Percentiles rank a stretch among this genome's conserved stretches.
Conservation (phyloP, 2,113 vertebrate species). For the Raja brachyura region DNA sequence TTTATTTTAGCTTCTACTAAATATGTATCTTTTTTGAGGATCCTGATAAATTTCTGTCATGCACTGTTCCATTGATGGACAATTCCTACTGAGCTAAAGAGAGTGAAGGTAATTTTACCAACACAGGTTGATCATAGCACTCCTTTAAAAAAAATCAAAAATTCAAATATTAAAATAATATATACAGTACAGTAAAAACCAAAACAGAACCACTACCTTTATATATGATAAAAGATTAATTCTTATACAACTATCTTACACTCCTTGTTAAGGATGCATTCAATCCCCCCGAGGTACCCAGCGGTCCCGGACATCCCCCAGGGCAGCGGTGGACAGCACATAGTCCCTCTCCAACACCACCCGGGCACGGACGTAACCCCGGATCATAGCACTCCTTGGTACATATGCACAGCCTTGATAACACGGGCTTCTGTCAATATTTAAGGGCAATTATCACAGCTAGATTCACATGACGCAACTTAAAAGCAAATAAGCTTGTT, state of each 20-base stretch:
- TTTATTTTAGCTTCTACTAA: not conserved
- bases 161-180: too few relatives aligned
- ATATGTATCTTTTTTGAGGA: not conserved
- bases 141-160: not conserved
- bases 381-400: not conserved
- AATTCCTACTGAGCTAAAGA: not conserved
- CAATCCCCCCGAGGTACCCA: too few relatives aligned
- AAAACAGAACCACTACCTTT: too few relatives aligned
- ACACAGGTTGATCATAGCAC: not conserved
- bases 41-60: not conserved
- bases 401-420: not conserved
- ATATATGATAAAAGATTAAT: too few relatives aligned
- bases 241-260: too few relatives aligned
- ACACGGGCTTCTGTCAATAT: slow-evolving; percentile 7
- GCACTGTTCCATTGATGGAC: not conserved
- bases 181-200: too few relatives aligned
- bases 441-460: not conserved
- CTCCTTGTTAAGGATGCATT: too few relatives aligned
- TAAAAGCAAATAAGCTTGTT: not conserved
- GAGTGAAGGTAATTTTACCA: not conserved
- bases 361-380: too few relatives aligned
- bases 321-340: too few relatives aligned
- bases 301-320: too few relatives aligned
- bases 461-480: not conserved
- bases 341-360: too few relatives aligned